These are phyloP conservation scores for Dinomys branickii DNA, from an alignment of 2,113 vertebrate genomes.

Conservation along the genomic window DNA sequence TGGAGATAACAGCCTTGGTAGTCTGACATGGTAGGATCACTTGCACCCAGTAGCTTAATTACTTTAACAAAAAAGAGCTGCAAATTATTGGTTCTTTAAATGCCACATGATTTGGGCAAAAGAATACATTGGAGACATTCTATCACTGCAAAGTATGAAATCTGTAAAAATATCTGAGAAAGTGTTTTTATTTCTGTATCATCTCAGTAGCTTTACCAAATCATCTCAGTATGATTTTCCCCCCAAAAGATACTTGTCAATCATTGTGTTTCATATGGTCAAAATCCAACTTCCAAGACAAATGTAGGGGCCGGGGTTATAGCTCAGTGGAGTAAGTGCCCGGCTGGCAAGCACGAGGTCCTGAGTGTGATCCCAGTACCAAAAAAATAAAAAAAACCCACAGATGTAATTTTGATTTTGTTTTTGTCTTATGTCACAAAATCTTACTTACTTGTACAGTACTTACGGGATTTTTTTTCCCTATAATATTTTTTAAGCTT, in stretches of 20 bases:
- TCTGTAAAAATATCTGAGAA: conserved; percentile 6
- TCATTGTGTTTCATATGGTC: background rate
- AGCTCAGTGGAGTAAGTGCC: no score
- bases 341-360: no score
- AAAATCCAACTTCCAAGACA: background rate
- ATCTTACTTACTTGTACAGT: background rate
- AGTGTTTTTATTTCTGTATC: background rate
- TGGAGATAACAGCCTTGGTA: background rate
- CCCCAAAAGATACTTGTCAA: background rate
- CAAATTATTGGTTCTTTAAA: background rate
- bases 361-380: no score
- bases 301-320: no score
- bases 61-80: conserved; percentile 20
- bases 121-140: conserved; percentile 16
- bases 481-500: conserved; percentile 15
- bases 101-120: background rate
- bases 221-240: background rate
- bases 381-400: no score
- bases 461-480: background rate
- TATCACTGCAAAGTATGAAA: background rate
- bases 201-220: background rate
- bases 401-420: no score
- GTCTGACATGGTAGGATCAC: background rate
- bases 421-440: conserved; percentile 13
- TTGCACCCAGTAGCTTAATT: background rate